Evolutionary conservation across 2,113 vertebrate species (phyloP), one percentile per base, ranked within the genome.

Genomic region (Eupsittula cactorum): DNA sequence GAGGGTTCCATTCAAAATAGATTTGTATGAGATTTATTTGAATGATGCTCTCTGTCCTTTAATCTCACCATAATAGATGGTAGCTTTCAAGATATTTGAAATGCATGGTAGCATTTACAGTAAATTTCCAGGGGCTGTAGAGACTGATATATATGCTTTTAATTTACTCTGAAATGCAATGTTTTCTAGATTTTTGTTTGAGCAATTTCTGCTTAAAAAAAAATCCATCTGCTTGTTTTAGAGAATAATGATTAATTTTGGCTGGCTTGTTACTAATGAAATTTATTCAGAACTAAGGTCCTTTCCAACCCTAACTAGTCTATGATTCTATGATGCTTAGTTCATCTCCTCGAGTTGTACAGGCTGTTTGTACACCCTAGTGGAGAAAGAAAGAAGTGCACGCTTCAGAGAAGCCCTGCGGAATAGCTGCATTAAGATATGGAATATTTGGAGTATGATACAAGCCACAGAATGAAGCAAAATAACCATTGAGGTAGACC

Each of bases 301-400:
- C 44, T 44, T 44, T 44, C 44, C 44, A 44, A 9, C 44, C 44
- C 17, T 44, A 44, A 18, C 44, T 9, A 44, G 44, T 44, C 8
- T 44, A 44, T 9, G 42, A 18, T 44, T 18, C 42, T 9, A 86
- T 41, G 24, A 50, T 10, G 25, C 23, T 82, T 68, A 86, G 8
- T 47, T 49, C 23, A 15, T 13, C 1, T 9, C 55, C 91, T 23
- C 70, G 73, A 41, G 88, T 97, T 97, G 69, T 85, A 93, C 39
- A 94, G 97, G 88, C 94, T 97, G 87, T 88, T 97, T 96, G 92
- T 98, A 98, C 98, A 98, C 95, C 95, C 97, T 97, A 97, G 97
- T 88, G 98, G 98, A 85, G 76, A 87, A 96, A 94, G 49, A 11
- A 70, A 27, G 88, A 73, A 97, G 91, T 44, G 27, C 96, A 95